Percentiles rank a stretch among this genome's conserved stretches.
These are phyloP conservation scores for cat (Felis catus) DNA, from an alignment of 2,113 vertebrate genomes.

Conservation along the genomic window F.catus_Fca126_mat1.0 CM031420.1:23215501-23216000, in stretches of 20 bases:
- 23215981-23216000: background rate
- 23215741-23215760: background rate
- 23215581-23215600: background rate
- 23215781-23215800: background rate
- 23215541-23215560: background rate
- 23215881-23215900: background rate
- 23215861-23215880: background rate
- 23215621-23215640: conserved; percentile 22
- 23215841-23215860: background rate
- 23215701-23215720: background rate
- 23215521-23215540: background rate
- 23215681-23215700: conserved; percentile 4
- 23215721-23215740: background rate
- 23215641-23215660: conserved; percentile 1
- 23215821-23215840: background rate
- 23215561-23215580: background rate
- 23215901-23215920: background rate
- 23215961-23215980: background rate
- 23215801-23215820: background rate
- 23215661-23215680: background rate
- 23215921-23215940: background rate
- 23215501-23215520: background rate
- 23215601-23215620: conserved; percentile 8
- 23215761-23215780: background rate
- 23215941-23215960: background rate